Evolutionary conservation across 2,888 invertebrate genomes (phyloP), one percentile per base, ranked within the genome.

Genomic region (Scelioninae gen. 1): DNA sequence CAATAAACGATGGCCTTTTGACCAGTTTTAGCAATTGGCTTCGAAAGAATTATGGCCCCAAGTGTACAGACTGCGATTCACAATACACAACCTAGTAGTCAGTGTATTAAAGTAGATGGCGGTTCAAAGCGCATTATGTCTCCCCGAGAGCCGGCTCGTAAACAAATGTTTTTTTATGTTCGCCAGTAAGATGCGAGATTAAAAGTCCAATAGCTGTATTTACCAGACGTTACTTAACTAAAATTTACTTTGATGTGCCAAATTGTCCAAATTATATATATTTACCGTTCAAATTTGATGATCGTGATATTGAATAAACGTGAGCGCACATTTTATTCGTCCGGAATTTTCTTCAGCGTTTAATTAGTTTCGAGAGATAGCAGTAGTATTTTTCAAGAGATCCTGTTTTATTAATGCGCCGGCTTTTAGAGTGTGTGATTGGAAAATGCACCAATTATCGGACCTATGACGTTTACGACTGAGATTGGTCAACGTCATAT

Each of bases 1-100:
- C 71, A 71, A 69, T 78, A 56, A 71, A 77, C 71, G 78, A 71
- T 40, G 47, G 55, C 63, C 71, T 62, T 78, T 65, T 71, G 78
- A 71, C 78, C 71, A 49, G 63, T 63, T 78, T 78, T 78, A 78
- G 78, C 49, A 71, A 78, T 49, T 71, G 78, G 55, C 31, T 69
- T 6, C 38, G 13, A 55, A 71, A 78, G 63, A 78, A 56, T 78
- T 78, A 78, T 65, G 43, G n/a, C 43, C 49, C 71, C 63, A 45
- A 63, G 71, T 38, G 68, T 69, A 55, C 62, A 40, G 15, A 0
- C 58, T 9, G 43, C n/a, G 10, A 40, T 56, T 58, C 65, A 58
- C 75, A 66, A 66, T 58, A 38, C 62, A 53, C 40, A 38, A 45
- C 13, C 49, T 49, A 31, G n/a, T 43, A 43, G 43, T 13, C 11